These are phyloP conservation scores for Drosophila conformis DNA, from an alignment of 2,888 invertebrate species.

Conservation along the genomic window DNA sequence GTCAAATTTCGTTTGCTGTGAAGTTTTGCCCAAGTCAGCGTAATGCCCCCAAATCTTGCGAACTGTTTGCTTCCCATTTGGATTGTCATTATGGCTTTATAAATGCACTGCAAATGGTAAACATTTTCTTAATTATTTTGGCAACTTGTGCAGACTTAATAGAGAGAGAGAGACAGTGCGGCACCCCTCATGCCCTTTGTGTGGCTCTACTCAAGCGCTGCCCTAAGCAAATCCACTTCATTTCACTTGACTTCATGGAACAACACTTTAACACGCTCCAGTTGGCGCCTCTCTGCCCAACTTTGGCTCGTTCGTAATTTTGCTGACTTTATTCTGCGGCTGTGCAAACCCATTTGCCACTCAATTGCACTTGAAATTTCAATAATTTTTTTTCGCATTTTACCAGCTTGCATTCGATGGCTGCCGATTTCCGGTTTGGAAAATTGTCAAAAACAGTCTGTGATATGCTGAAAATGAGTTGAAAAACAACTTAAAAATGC, in stretches of 20 bases:
- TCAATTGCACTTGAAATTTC: constrained; percentile 67
- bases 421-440: constrained; percentile 21
- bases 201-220: not conserved
- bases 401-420: constrained; percentile 39
- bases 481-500: constrained; percentile 2
- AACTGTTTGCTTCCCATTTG: constrained; percentile 33
- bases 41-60: constrained; percentile 37
- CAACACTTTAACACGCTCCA: constrained; percentile 60
- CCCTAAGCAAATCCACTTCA: constrained; percentile 42
- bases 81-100: constrained; percentile 51
- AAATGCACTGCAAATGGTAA: constrained; percentile 56
- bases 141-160: constrained; percentile 24
- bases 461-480: constrained; percentile 31
- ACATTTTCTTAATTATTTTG: constrained; percentile 77
- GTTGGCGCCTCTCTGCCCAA: constrained; percentile 32
- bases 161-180: not conserved
- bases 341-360: constrained; percentile 62
- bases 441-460: constrained; percentile 53
- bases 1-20: constrained; percentile 5
- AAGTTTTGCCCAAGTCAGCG: constrained; percentile 50
- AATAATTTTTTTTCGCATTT: constrained; percentile 55
- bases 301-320: constrained; percentile 1
- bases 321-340: constrained; percentile 36
- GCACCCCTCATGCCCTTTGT: not conserved
- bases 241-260: constrained; percentile 53